Evolutionary conservation across 2,113 vertebrate genomes (phyloP), one percentile per base, ranked within the genome.

Genomic region (Mohoua ochrocephala): DNA sequence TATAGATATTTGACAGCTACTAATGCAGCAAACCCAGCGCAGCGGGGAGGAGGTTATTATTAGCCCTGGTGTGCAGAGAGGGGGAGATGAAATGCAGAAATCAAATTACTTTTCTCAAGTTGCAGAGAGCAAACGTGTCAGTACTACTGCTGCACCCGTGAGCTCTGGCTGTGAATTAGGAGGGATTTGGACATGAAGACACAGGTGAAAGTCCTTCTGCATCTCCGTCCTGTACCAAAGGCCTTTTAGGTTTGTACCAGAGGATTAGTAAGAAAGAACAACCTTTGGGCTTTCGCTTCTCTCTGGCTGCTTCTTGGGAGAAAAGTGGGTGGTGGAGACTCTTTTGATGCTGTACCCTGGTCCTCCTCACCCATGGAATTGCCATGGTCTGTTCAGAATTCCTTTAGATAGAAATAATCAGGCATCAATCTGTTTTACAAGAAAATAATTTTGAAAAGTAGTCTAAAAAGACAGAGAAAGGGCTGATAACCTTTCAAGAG

Each of bases 381-480:
- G 5, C 7, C 33, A 65, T 3, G 7, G 21, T n/a, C n/a, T n/a
- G n/a, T 81, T 53, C 59, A 90, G 57, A 74, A 65, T 59, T 57
- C 24, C 16, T 59, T 35, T 85, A 49, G 27, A 9, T 3, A 59
- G n/a, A 68, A 90, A 82, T 57, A 79, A 49, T 49, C 57, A 57
- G n/a, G 7, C 10, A 68, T 35, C 0, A 0, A 80, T 42, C 8
- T 70, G 5, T 4, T 78, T 59, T 63, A 74, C 11, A 68, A 57
- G 23, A 73, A 4, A 64, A 57, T 22, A 1, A 12, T 64, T 84
- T 68, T 57, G 20, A 67, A 78, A 84, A 84, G 11, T 10, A 41
- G 7, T 42, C 31, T 61, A 42, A 73, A 81, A 76, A 76, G 4
- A 13, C 9, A 75, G 35, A 87, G 57, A 10, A 84, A 64, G 27